These are phyloP conservation scores for Lysiphlebus fabarum DNA, from an alignment of 1,140 invertebrate species.

Conservation along the genomic window DNA sequence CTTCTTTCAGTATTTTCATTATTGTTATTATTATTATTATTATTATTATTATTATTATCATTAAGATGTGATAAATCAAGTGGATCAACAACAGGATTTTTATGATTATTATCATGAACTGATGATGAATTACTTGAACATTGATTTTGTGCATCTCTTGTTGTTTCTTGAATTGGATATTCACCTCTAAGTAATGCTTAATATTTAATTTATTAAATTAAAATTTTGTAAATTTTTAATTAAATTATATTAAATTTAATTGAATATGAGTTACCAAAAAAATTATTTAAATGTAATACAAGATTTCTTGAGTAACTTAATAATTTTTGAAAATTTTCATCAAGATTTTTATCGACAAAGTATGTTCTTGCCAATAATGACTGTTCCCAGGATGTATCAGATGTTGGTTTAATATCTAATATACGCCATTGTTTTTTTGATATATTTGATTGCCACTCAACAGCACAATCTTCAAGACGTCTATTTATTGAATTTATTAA, in stretches of 20 bases:
- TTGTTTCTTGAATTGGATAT: background rate
- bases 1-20: constrained; percentile 5
- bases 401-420: constrained; percentile 29
- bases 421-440: constrained; percentile 43
- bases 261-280: constrained; percentile 33
- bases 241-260: background rate
- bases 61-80: constrained; percentile 26
- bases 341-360: constrained; percentile 38
- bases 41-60: constrained; percentile 13
- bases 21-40: constrained; percentile 4
- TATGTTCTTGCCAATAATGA: constrained; percentile 40
- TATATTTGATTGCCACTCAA: constrained; percentile 38
- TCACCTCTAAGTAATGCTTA: constrained; percentile 18
- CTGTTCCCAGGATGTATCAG: constrained; percentile 31
- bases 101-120: background rate
- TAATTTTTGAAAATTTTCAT: constrained; percentile 38
- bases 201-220: constrained; percentile 3
- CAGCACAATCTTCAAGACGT: constrained; percentile 41
- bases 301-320: constrained; percentile 35
- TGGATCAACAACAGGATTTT: constrained; percentile 14
- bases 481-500: constrained; percentile 32
- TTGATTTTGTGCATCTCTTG: background rate
- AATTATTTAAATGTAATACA: constrained; percentile 36
- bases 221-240: background rate
- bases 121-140: background rate